These are phyloP conservation scores for Cyrtonyx montezumae DNA, from an alignment of 2,113 vertebrate genomes.

Conservation along the genomic window DNA sequence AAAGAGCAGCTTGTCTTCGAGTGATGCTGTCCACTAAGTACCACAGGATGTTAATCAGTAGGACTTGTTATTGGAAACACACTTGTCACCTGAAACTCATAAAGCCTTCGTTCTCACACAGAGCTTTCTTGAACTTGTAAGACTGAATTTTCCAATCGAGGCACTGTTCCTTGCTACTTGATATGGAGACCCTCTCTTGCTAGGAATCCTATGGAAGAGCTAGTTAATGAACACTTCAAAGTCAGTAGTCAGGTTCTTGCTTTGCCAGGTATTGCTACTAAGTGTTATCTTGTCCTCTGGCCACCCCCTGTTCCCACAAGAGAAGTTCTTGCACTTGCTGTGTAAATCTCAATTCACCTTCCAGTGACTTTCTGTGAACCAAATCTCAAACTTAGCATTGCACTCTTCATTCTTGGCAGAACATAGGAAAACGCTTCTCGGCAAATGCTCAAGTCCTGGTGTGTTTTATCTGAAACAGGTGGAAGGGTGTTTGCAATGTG, in stretches of 20 bases:
- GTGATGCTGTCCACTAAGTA: neutral
- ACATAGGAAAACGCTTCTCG: neutral
- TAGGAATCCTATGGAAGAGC: neutral
- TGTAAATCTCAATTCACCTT: neutral
- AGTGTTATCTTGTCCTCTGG: neutral
- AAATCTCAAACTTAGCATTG: neutral
- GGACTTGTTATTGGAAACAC: neutral
- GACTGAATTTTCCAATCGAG: rapidly evolving
- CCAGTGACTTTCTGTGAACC: neutral
- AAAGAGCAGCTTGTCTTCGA: neutral
- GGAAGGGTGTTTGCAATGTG: neutral
- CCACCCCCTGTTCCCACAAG: neutral
- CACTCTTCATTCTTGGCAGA: neutral
- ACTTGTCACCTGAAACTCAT: neutral
- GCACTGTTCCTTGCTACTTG: neutral
- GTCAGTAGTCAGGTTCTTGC: neutral
- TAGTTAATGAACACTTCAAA: neutral
- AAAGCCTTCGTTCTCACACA: neutral
- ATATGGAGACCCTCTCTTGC: neutral
- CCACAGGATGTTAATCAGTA: neutral
- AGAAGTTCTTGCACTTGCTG: neutral
- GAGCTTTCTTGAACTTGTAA: neutral
- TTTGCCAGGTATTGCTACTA: neutral
- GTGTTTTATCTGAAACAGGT: neutral
- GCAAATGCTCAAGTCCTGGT: neutral